Conservation (phyloP, 2,797 vertebrate genomes). For the Sebastes matsubarae region DNA sequence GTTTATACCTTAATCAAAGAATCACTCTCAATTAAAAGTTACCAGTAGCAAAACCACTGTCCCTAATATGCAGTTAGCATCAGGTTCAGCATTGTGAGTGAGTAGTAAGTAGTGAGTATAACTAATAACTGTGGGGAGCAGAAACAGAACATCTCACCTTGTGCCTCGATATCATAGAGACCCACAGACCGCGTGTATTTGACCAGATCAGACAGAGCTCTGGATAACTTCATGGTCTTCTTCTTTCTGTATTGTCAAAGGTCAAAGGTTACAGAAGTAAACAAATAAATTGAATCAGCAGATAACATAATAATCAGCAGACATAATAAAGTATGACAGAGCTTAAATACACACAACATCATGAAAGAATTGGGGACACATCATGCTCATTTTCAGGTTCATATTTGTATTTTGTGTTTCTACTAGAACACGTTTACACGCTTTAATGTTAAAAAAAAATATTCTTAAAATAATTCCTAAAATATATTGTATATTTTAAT, state of each 20-base stretch:
- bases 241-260: conserved; percentile 84
- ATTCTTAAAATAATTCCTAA: too few relatives aligned
- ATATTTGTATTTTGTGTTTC: too few relatives aligned
- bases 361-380: neutral
- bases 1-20: too few relatives aligned
- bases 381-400: too few relatives aligned
- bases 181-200: conserved; percentile 97
- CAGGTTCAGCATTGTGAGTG: neutral
- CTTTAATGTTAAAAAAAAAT: too few relatives aligned
- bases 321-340: neutral
- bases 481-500: too few relatives aligned
- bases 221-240: conserved; percentile 97
- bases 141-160: conserved; percentile 77
- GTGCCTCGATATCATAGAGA: conserved; percentile 89
- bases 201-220: conserved; percentile 96
- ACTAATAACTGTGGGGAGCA: neutral
- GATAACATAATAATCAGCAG: neutral
- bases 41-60: neutral
- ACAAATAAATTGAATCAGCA: neutral
- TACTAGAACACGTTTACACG: too few relatives aligned
- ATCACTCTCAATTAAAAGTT: neutral
- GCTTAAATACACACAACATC: neutral
- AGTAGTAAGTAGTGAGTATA: neutral
- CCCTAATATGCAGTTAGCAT: neutral
- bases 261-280: neutral